Percentiles rank a stretch among this genome's conserved stretches.
Evolutionary conservation across 2,797 vertebrate species (phyloP).

Genomic region (Sarcophilus harrisii): DNA sequence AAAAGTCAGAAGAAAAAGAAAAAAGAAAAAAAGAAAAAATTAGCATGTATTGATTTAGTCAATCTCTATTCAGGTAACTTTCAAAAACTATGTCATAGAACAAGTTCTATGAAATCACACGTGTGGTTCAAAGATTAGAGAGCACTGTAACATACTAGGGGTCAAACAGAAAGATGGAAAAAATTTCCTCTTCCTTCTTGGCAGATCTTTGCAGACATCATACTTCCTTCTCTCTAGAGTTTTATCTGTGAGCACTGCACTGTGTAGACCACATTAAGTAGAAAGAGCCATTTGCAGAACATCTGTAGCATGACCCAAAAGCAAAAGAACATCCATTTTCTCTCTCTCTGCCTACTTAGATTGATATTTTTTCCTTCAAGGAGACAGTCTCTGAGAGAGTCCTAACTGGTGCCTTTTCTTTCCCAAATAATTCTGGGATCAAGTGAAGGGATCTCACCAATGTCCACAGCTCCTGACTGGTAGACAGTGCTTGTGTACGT

Average conservation of each 20-base stretch:
- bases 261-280: neutral
- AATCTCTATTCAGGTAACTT: neutral
- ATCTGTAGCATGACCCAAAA: neutral
- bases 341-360: neutral
- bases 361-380: constrained; percentile 21
- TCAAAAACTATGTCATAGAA: neutral
- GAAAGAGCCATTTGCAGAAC: neutral
- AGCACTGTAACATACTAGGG: neutral
- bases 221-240: neutral
- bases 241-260: neutral
- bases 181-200: neutral
- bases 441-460: constrained; percentile 77
- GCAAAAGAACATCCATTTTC: neutral
- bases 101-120: neutral
- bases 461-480: constrained; percentile 80
- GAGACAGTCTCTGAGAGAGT: neutral
- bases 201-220: neutral
- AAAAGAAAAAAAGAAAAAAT: no score
- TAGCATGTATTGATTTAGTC: no score
- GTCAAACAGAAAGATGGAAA: neutral
- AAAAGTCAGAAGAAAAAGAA: no score
- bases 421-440: neutral
- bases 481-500: constrained; percentile 86
- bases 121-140: neutral
- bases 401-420: neutral